Evolutionary conservation across 2,113 vertebrate genomes (phyloP), one percentile per base, ranked within the genome.

Genomic region (Charina bottae): DNA sequence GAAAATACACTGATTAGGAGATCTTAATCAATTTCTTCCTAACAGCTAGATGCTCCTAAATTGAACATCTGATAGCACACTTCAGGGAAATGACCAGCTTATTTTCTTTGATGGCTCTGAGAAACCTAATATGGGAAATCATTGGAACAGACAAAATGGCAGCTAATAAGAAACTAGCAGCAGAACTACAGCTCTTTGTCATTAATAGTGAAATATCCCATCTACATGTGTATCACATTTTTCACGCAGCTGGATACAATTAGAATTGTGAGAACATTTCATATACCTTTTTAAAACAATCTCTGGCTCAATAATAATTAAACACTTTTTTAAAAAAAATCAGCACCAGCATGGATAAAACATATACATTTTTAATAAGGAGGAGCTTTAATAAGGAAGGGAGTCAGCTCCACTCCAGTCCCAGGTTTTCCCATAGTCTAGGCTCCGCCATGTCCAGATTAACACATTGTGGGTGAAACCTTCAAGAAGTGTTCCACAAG

Each of bases 1-100:
- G 6, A 6, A 28, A 94, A 95, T 91, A 2, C 0, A 9, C 1
- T 9, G 93, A 3, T 11, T 8, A 58, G 46, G 12, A 90, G 0
- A 91, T 84, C 26, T 42, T 60, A 93, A 6, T 72, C 91, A 91
- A 90, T 64, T 93, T 46, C 49, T 85, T 91, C 55, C 72, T 17
- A 33, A 58, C 24, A 49, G 37, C 37, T 84, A 53, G 56, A 90
- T 19, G n/a, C 6, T 72, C 68, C n/a, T 72, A 72, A 72, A 37
- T 19, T 37, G 68, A 60, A 4, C 56, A n/a, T 11, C 37, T 49
- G 89, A 59, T 59, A 28, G 55, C n/a, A 58, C 24, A 46, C 55
- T 90, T 90, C n/a, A 49, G 42, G 78, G 37, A 85, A 85, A 85
- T 10, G 1, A 62, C 56, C 37, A 84, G 84, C n/a, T 90, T 84